These are phyloP conservation scores for Serripes groenlandicus DNA, from an alignment of 2,888 invertebrate genomes.

Conservation along the genomic window DNA sequence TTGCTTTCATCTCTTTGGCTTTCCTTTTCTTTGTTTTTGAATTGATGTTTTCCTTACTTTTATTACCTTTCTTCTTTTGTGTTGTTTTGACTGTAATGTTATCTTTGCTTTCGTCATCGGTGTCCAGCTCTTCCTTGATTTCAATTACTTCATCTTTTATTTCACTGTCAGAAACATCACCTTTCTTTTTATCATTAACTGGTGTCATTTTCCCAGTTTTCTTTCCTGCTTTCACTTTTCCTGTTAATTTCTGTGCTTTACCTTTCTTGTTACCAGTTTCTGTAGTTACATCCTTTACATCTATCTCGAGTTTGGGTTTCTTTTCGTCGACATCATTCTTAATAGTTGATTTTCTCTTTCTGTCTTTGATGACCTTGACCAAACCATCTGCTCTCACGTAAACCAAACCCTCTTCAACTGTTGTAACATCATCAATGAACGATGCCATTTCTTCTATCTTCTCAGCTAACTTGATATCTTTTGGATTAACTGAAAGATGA, in stretches of 20 bases:
- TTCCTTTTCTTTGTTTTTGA: neutral
- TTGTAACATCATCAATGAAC: conserved; percentile 78
- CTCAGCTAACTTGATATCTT: conserved; percentile 61
- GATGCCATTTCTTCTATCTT: neutral
- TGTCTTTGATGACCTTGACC: conserved; percentile 51
- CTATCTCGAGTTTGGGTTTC: conserved; percentile 14
- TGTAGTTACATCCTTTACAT: neutral
- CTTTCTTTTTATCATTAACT: conserved; percentile 16
- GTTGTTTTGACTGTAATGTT: neutral
- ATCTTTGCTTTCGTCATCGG: neutral
- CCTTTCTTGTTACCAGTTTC: neutral
- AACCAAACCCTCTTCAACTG: conserved; percentile 78
- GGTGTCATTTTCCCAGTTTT: neutral
- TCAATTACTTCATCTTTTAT: neutral
- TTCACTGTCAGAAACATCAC: conserved; percentile 14
- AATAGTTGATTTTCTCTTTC: neutral
- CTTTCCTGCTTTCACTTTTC: neutral
- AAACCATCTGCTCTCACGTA: conserved; percentile 71
- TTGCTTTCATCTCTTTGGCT: neutral
- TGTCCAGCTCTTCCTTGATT: neutral
- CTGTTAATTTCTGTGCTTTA: neutral
- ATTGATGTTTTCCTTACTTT: neutral
- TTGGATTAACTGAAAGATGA: conserved; percentile 48
- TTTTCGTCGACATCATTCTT: neutral
- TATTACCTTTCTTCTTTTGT: conserved; percentile 12